phyloP scores from a whole-genome alignment of 2,888 invertebrate genomes.

The Eupithecia pulchellata region DNA sequence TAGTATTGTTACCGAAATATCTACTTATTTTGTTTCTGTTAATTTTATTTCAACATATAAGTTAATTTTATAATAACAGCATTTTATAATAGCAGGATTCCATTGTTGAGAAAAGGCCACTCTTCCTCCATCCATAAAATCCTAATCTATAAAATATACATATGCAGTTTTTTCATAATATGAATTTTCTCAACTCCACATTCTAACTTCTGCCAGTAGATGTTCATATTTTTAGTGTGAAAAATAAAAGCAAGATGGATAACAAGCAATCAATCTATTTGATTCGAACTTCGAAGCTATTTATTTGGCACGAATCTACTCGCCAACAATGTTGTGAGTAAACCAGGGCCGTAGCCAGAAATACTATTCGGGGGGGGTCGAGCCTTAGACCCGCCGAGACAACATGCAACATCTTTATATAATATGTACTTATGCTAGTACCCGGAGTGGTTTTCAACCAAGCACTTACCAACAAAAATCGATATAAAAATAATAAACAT shows the following conservation, averaged over 20 bases:
- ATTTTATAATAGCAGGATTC: too few relatives aligned
- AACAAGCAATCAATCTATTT: not conserved
- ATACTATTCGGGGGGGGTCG: too few relatives aligned
- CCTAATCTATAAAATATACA: too few relatives aligned
- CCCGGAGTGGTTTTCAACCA: too few relatives aligned
- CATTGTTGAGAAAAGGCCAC: not conserved
- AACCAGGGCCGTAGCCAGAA: too few relatives aligned
- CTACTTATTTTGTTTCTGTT: not conserved
- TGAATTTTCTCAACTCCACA: not conserved
- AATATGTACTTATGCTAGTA: too few relatives aligned
- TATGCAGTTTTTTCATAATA: not conserved
- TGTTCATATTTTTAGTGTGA: not conserved
- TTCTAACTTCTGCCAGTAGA: not conserved
- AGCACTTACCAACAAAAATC: too few relatives aligned
- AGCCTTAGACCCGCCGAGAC: too few relatives aligned
- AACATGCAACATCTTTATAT: too few relatives aligned
- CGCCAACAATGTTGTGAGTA: conserved; percentile 1
- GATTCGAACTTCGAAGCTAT: not conserved
- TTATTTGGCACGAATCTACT: conserved; percentile 1
- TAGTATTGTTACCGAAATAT: not conserved
- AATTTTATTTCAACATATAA: not conserved
- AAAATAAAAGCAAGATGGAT: not conserved
- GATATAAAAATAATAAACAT: too few relatives aligned
- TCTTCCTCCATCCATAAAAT: too few relatives aligned
- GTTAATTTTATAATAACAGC: too few relatives aligned